phyloP scores from a whole-genome alignment of 1,140 invertebrate genomes.

The Oscheius sp. region DNA sequence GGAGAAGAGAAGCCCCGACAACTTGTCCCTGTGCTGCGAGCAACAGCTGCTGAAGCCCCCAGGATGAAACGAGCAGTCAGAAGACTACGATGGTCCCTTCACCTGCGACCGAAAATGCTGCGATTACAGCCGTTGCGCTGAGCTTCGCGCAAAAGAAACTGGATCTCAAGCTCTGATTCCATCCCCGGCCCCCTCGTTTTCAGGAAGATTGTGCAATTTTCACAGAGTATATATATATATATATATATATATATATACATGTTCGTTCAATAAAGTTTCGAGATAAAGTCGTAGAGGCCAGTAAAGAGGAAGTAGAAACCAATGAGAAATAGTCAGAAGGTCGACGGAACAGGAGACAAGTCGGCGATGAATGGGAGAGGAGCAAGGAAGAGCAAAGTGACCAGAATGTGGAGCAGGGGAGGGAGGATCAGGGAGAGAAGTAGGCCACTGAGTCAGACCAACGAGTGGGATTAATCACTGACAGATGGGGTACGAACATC shows the following conservation, averaged over 20 bases:
- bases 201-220: too few relatives aligned
- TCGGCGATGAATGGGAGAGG: too few relatives aligned
- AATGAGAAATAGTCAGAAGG: not conserved
- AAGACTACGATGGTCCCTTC: not conserved
- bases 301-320: not conserved
- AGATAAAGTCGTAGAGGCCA: too few relatives aligned
- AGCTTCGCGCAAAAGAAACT: not conserved
- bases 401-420: constrained; percentile 4
- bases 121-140: not conserved
- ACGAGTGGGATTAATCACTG: constrained; percentile 53
- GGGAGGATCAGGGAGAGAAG: constrained; percentile 48
- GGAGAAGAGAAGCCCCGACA: not conserved
- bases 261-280: too few relatives aligned
- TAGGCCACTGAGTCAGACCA: constrained; percentile 44
- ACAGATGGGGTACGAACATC: constrained; percentile 49
- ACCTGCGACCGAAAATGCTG: not conserved
- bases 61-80: not conserved
- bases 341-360: not conserved
- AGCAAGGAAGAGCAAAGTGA: too few relatives aligned
- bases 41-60: not conserved
- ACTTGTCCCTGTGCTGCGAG: not conserved
- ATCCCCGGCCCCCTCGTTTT: too few relatives aligned
- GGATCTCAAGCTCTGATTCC: not conserved
- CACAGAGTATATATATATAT: too few relatives aligned
- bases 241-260: too few relatives aligned